phyloP scores from a whole-genome alignment of 2,113 vertebrate species.

The Sceloporus tristichus region DNA sequence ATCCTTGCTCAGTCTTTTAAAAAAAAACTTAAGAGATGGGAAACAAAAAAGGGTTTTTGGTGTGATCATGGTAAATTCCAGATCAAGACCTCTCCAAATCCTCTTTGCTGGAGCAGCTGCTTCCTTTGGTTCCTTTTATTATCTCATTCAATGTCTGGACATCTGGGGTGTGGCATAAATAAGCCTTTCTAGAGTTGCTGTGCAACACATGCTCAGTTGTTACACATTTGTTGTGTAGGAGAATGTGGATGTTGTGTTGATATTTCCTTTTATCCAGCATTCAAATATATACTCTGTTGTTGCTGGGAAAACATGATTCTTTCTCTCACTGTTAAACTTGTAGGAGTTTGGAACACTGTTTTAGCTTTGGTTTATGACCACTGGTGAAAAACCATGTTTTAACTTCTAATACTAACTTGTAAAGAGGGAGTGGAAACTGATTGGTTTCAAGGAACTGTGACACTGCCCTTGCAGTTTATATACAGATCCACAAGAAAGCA shows the following conservation, averaged over 20 bases:
- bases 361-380: not conserved
- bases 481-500: too few species aligned
- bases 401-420: not conserved
- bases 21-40: not conserved
- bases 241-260: not conserved
- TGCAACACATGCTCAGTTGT: not conserved
- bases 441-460: too few species aligned
- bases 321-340: not conserved
- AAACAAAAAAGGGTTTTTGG: too few species aligned
- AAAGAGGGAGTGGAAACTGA: too few species aligned
- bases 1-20: not conserved
- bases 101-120: not conserved
- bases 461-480: too few species aligned
- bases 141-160: not conserved
- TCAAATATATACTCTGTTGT: not conserved
- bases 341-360: not conserved
- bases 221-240: not conserved
- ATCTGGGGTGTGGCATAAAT: not conserved
- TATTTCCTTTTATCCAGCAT: not conserved
- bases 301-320: not conserved
- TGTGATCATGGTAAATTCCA: not conserved
- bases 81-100: too few species aligned
- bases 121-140: not conserved
- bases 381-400: not conserved
- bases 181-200: not conserved